phyloP scores from a whole-genome alignment of 2,113 vertebrate species.

The Myxocyprinus asiaticus region DNA sequence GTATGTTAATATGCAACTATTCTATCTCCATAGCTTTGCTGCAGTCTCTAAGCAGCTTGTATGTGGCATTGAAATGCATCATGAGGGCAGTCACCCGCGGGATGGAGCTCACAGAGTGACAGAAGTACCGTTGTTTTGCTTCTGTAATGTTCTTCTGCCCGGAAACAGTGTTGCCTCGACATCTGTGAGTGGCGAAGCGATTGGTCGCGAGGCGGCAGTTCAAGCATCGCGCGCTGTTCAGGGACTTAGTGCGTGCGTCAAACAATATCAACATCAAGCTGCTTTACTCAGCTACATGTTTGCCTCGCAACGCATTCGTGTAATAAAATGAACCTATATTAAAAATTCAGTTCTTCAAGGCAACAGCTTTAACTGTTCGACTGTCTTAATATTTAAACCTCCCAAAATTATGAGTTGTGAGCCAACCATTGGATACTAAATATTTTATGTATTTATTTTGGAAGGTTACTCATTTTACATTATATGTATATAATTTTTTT shows the following conservation, averaged over 20 bases:
- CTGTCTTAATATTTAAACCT: neutral
- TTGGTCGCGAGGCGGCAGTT: conserved; percentile 45
- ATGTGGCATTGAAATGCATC: neutral
- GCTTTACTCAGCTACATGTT: neutral
- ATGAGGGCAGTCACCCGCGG: conserved; percentile 18
- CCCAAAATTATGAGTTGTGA: neutral
- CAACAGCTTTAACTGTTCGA: neutral
- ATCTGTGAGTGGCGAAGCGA: conserved; percentile 34
- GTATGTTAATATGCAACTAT: no score
- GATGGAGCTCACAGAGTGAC: neutral
- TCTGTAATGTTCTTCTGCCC: conserved; percentile 45
- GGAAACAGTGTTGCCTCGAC: conserved; percentile 53
- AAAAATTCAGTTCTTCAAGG: neutral
- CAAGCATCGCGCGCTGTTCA: conserved; percentile 34
- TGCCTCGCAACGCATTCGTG: conserved; percentile 12
- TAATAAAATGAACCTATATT: conserved; percentile 1
- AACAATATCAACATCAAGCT: conserved; percentile 14
- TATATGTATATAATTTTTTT: no score
- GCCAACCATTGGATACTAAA: neutral
- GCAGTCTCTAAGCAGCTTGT: neutral
- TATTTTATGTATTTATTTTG: neutral
- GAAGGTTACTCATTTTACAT: no score
- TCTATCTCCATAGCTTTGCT: neutral
- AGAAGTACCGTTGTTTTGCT: conserved; percentile 31
- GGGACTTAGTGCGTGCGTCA: conserved; percentile 11